A percentile compares a stretch with the other conserved stretches of the same genome.
These are phyloP conservation scores for Enteromius trimaculatus DNA, from an alignment of 2,797 vertebrate genomes.

Conservation along the genomic window DNA sequence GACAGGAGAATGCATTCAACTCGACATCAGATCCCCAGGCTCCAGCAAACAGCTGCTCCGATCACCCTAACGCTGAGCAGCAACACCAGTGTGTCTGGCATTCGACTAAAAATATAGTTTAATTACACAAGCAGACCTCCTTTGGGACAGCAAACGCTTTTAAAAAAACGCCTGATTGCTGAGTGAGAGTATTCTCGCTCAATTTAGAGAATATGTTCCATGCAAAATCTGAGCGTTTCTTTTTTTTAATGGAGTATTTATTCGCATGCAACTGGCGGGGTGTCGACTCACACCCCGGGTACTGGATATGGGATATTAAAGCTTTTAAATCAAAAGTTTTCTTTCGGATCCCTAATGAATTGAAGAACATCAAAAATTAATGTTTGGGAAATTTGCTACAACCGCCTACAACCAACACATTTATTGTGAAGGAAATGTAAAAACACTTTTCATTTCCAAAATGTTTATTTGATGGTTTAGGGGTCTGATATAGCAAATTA, in stretches of 20 bases:
- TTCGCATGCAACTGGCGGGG: background rate
- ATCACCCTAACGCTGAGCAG: slow-evolving; percentile 69
- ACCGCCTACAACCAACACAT: background rate
- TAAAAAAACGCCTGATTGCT: slow-evolving; percentile 68
- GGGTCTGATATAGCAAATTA: background rate
- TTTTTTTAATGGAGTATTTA: slow-evolving; percentile 9
- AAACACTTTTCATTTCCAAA: background rate
- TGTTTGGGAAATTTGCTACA: background rate
- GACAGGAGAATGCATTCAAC: slow-evolving; percentile 75
- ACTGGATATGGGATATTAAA: slow-evolving; percentile 38
- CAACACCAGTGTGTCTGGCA: slow-evolving; percentile 67
- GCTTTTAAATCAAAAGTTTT: slow-evolving; percentile 20
- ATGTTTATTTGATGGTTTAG: background rate
- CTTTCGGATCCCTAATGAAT: slow-evolving; percentile 19
- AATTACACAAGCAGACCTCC: slow-evolving; percentile 71
- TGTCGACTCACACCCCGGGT: background rate
- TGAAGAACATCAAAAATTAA: slow-evolving; percentile 10
- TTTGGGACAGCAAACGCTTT: slow-evolving; percentile 68
- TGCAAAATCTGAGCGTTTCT: slow-evolving; percentile 21
- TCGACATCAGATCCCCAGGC: slow-evolving; percentile 72
- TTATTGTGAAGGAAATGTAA: background rate
- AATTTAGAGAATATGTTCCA: slow-evolving; percentile 38
- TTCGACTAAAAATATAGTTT: slow-evolving; percentile 74
- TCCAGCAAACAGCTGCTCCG: slow-evolving; percentile 75
- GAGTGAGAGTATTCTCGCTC: slow-evolving; percentile 65